Evolutionary conservation across 2,888 invertebrate genomes (phyloP).

Genomic region (Drosophila ustulata): DNA sequence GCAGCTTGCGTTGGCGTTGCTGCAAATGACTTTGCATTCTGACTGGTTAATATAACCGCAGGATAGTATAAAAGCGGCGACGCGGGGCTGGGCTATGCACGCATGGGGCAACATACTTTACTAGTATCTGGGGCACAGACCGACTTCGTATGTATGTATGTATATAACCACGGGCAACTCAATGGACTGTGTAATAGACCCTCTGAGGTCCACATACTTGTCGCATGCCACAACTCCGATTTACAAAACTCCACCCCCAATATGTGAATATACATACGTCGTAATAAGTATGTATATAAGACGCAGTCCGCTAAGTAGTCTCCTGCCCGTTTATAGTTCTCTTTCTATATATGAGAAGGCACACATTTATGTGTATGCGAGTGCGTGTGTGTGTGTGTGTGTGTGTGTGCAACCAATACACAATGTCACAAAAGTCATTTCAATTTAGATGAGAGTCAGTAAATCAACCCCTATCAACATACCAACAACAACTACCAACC

Average conservation of each 20-base stretch:
- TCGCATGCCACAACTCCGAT: conserved; percentile 12
- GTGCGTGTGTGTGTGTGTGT: conserved; percentile 13
- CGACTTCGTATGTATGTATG: conserved; percentile 11
- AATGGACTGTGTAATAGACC: conserved; percentile 66
- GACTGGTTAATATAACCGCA: conserved; percentile 85
- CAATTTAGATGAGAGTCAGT: conserved; percentile 84
- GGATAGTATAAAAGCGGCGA: conserved; percentile 73
- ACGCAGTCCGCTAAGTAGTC: conserved; percentile 46
- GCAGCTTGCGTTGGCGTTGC: conserved; percentile 49
- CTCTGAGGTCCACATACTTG: conserved; percentile 16
- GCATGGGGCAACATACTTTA: conserved; percentile 2
- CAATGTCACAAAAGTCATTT: conserved; percentile 83
- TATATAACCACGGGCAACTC: conserved; percentile 49
- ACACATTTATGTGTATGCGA: background rate
- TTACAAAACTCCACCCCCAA: conserved; percentile 79
- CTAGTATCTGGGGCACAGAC: background rate
- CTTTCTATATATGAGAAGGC: conserved; percentile 13
- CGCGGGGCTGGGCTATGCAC: conserved; percentile 29
- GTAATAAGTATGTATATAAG: conserved; percentile 32
- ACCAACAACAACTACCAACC: conserved; percentile 67
- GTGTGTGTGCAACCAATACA: conserved; percentile 69
- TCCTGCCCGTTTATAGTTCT: background rate
- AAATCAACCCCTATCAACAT: conserved; percentile 85
- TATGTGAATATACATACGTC: conserved; percentile 37
- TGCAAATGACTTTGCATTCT: conserved; percentile 82